A percentile compares a stretch with the other conserved stretches of the same genome.
Conservation (phyloP, 2,113 vertebrate genomes). For the Pandion haliaetus region DNA sequence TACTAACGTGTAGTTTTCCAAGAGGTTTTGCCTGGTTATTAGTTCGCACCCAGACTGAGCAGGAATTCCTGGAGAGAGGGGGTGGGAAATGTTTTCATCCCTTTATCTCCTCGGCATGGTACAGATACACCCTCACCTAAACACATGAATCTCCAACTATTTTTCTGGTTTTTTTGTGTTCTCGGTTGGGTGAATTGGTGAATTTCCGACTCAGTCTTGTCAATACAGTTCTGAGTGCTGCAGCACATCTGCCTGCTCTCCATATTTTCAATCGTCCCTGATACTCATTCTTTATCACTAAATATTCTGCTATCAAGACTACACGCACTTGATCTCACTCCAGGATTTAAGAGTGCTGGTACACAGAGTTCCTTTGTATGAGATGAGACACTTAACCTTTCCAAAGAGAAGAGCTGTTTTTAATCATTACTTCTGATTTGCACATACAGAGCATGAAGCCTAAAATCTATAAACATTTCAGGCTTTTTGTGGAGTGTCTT, state of each 20-base stretch:
- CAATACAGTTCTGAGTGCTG: background rate
- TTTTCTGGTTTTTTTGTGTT: background rate
- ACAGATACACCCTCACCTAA: background rate
- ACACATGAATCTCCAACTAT: background rate
- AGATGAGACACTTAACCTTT: slow-evolving; percentile 66
- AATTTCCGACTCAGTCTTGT: background rate
- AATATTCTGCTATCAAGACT: slow-evolving; percentile 55
- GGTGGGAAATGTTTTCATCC: background rate
- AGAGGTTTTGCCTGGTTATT: background rate
- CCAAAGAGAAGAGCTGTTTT: slow-evolving; percentile 26
- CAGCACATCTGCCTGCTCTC: slow-evolving; percentile 40
- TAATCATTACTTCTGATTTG: slow-evolving; percentile 46
- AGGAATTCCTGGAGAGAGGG: background rate
- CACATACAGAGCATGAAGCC: background rate
- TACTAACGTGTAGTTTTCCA: background rate
- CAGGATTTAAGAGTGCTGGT: slow-evolving; percentile 43
- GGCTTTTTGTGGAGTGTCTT: background rate
- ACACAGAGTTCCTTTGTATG: slow-evolving; percentile 43
- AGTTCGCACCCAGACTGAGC: background rate
- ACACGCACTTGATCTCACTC: slow-evolving; percentile 55
- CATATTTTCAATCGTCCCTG: background rate
- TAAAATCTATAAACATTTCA: background rate
- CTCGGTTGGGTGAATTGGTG: background rate
- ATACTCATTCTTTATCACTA: slow-evolving; percentile 15
- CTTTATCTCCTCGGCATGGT: background rate